Base-by-base conservation (phyloP, 2,888 invertebrate genomes). In the Hirtodrosophila cameraria region DNA sequence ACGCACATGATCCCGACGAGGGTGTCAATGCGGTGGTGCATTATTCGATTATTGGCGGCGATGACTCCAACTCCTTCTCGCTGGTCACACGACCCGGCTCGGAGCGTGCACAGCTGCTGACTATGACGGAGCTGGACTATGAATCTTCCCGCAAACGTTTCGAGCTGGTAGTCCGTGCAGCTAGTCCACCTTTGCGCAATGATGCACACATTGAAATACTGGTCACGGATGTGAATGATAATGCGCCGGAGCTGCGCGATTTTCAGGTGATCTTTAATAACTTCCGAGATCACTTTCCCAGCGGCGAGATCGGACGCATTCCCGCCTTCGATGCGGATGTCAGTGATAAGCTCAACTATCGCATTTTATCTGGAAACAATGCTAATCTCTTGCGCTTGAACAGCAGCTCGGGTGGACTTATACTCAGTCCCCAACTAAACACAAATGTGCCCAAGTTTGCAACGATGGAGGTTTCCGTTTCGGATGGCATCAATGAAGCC, bases 321-420 rank as follows among this genome's bases (percentile, higher is more conserved):
- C 99, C 99, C 0, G 99, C 98, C 0, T 95, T 94, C 86, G 99
- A 99, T 90, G 98, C 97, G 8, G 99, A 99, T 91, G 97, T 98
- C 20, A 96, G 96, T 3, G 98, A 98, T 88, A 94, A 93, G 89
- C 92, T 94, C 0, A 93, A 93, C 59, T 99, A 96, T 91, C 93
- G 94, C 25, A 96, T 99, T 61, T 90, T 97, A 0, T 95, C 96
- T 0, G 98, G 99, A 0, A 99, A 99, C 90, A 97, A 97, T 88
- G 98, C 98, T 0, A 96, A 97, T 86, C 92, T 98, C 12, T 93
- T 99, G 0, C 93, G 95, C 0, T 90, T 99, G 16, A 97, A 99
- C 87, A 94, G 94, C 81, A 94, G 94, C 0, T 94, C 95, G 0
- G 98, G 98, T 0, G 94, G 96, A 28, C 93, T 99, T 81, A 96